phyloP scores from a whole-genome alignment of 2,888 invertebrate species.

The Lydus trimaculatus region DNA sequence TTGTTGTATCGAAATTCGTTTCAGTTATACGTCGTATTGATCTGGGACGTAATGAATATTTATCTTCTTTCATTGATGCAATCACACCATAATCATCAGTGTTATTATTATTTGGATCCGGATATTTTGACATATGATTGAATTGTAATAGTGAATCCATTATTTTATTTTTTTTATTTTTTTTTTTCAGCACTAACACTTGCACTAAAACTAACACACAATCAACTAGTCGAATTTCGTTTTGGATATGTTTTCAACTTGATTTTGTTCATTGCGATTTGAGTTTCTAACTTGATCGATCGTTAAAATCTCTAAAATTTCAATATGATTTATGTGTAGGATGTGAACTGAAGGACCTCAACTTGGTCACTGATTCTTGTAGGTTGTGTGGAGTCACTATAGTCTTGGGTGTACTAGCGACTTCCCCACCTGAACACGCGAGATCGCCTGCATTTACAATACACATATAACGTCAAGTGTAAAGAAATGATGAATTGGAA shows the following conservation, averaged over 20 bases:
- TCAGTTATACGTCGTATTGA: constrained; percentile 68
- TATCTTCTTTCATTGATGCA: constrained; percentile 59
- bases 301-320: constrained; percentile 32
- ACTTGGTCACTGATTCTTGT: constrained; percentile 52
- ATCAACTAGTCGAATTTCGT: constrained; percentile 19
- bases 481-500: constrained; percentile 55
- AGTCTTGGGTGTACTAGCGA: constrained; percentile 35
- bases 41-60: constrained; percentile 73
- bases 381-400: constrained; percentile 35
- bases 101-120: constrained; percentile 59
- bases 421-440: constrained; percentile 46
- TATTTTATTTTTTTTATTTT: constrained; percentile 9
- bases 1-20: constrained; percentile 48
- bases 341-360: constrained; percentile 49
- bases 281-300: constrained; percentile 33
- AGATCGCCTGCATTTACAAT: constrained; percentile 50
- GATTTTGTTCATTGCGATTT: constrained; percentile 6
- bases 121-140: constrained; percentile 38
- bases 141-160: constrained; percentile 52
- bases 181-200: constrained; percentile 24
- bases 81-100: constrained; percentile 36
- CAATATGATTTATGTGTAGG: constrained; percentile 26
- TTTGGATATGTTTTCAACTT: constrained; percentile 12
- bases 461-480: constrained; percentile 46
- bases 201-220: constrained; percentile 26